phyloP scores from a whole-genome alignment of 2,888 invertebrate species.

The Drosophila crucigera region DNA sequence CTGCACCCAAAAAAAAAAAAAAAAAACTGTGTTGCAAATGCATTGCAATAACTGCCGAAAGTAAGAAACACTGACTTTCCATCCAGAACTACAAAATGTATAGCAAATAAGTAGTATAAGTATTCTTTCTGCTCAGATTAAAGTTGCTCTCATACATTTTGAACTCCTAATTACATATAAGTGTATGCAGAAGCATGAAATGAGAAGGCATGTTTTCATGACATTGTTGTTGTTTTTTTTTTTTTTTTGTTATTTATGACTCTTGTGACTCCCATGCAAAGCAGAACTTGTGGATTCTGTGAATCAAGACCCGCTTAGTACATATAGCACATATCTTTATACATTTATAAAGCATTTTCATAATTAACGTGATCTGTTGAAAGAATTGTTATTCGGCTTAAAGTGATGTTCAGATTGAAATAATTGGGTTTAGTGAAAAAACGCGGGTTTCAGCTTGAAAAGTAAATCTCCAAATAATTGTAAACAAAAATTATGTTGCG shows the following conservation, averaged over 20 bases:
- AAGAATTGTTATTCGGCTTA: not conserved
- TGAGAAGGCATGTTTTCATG: slow-evolving; percentile 32
- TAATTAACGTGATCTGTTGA: not conserved
- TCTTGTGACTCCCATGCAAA: not conserved
- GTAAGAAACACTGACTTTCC: not conserved
- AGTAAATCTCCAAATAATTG: not conserved
- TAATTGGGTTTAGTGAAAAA: not conserved
- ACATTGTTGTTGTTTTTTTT: slow-evolving; percentile 36
- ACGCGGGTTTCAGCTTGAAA: not conserved
- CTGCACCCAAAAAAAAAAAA: slow-evolving; percentile 20
- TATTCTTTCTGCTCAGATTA: slow-evolving; percentile 14
- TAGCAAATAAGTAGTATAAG: slow-evolving; percentile 3
- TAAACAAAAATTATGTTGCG: not conserved
- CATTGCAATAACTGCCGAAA: slow-evolving; percentile 12
- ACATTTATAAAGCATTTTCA: not conserved
- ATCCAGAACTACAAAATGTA: not conserved
- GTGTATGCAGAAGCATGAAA: slow-evolving; percentile 47
- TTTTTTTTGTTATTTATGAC: not conserved
- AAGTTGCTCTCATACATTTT: slow-evolving; percentile 18
- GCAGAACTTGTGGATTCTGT: not conserved
- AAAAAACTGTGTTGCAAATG: slow-evolving; percentile 2
- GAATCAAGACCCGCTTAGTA: not conserved
- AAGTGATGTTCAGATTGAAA: not conserved
- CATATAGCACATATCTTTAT: not conserved
- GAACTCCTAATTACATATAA: slow-evolving; percentile 34